Evolutionary conservation across 2,113 vertebrate species (phyloP), one percentile per base, ranked within the genome.

Genomic region (Spermophilus dauricus): DNA sequence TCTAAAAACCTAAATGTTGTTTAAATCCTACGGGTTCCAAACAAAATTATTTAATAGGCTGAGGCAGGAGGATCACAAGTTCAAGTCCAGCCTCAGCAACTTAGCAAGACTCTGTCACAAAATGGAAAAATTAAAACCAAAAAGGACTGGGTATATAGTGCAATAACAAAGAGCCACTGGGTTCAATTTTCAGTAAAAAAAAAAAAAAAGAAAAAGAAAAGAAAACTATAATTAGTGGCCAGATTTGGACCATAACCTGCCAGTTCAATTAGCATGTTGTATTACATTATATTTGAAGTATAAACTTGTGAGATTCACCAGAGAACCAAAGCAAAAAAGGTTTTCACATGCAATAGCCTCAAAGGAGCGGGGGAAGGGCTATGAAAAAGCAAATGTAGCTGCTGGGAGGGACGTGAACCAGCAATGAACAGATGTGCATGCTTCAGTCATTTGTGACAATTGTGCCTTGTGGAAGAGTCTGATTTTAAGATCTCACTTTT

Each of bases 341-440:
- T 1, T 20, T 61, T 70, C 37, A 37, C 2, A 34, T 18, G 8
- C 70, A 69, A 39, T 22, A 73, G 56, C 30, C 37, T 51, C 63
- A 5, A 0, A 2, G 14, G 12, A 34, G 8, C 11, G 10, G 10
- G 17, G 72, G n/a, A 51, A 89, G 56, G 51, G 86, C 28, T 4
- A 53, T 5, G 24, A 10, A 30, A 56, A 82, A 75, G 10, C 5
- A 92, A 24, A 83, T 8, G 17, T 0, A 32, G 67, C 32, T 14
- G 8, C 30, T 20, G 20, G 1, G 7, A 53, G 78, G 51, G 26
- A 30, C 5, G 2, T 0, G 8, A 18, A 16, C 69, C 37, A 73
- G 16, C 16, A 42, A 5, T 5, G 69, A 65, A n/a, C 34, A 37
- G 34, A 22, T 7, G 0, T 9, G 45, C 32, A 30, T 8, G 8